Evolutionary conservation across 2,797 vertebrate species (phyloP).

Genomic region (Poeciliopsis turneri): DNA sequence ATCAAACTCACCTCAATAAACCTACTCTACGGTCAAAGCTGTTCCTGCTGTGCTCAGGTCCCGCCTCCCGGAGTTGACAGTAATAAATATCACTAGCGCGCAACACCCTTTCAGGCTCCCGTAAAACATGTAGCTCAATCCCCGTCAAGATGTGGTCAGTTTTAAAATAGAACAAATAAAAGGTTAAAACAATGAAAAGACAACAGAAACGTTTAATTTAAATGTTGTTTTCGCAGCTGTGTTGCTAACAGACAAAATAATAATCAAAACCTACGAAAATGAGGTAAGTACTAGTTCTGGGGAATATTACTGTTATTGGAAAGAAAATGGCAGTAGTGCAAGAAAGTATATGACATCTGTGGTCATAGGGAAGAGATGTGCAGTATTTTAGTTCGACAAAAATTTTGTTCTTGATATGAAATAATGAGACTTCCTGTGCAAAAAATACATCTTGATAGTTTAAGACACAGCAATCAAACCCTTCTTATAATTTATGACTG

Average conservation of each 20-base stretch:
- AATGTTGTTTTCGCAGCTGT: not conserved
- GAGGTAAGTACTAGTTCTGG: not conserved
- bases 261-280: not conserved
- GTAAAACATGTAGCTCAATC: slow-evolving; percentile 17
- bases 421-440: too few relatives aligned
- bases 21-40: not conserved
- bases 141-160: not conserved
- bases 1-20: slow-evolving; percentile 58
- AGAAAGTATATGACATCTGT: not conserved
- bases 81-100: slow-evolving; percentile 11
- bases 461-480: not conserved
- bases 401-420: not conserved
- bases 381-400: not conserved
- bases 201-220: not conserved
- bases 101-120: not conserved
- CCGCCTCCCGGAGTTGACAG: slow-evolving; percentile 7
- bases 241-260: not conserved
- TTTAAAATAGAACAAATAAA: not conserved
- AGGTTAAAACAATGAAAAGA: not conserved
- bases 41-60: not conserved
- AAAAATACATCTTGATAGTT: not conserved
- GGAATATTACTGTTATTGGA: not conserved
- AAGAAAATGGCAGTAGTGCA: not conserved
- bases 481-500: not conserved
- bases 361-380: not conserved